Evolutionary conservation across 2,113 vertebrate genomes (phyloP), one percentile per base, ranked within the genome.

Genomic region (Peucedramus taeniatus): DNA sequence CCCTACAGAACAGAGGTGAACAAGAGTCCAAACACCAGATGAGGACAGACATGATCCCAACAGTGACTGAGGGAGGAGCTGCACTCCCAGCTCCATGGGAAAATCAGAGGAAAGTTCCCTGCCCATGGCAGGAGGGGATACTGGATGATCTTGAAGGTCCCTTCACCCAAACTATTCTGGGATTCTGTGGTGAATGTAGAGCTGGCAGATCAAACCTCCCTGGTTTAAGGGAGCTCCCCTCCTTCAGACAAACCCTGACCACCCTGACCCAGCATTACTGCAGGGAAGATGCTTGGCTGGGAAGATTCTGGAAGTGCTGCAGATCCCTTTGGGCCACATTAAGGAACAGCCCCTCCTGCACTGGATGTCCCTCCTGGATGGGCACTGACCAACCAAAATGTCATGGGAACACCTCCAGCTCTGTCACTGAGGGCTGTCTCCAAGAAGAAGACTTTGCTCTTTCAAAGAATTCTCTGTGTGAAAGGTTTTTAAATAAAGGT

Each of bases 231-330:
- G 53, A 26, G 3, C 10, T 68, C 16, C 8, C 19, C 37, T 59
- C 79, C 51, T 15, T 21, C 63, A 70, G 56, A 33, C 20, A 18
- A 17, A 15, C 9, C 39, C 45, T 18, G 44, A 9, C 2, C 61
- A 19, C 0, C 0, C 53, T 83, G n/a, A n/a, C 66, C 44, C 2
- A 4, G 27, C 9, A 30, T 7, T 39, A 6, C 24, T 26, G 47
- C 59, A 30, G 7, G 27, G 30, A 44, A 63, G 56, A 31, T 3
- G 17, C 19, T 44, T 28, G 44, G 15, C 1, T 44, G 72, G 70
- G 26, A 77, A 57, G 31, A 7, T 50, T 79, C 70, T 85, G 71
- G 24, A 77, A 84, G 28, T 15, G 57, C 74, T 54, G 72, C 51
- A 57, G 61, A 6, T 88, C 59, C 66, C 71, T 24, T 4, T 35